Percentiles rank a stretch among this genome's conserved stretches.
phyloP scores from a whole-genome alignment of 2,113 vertebrate species.

The Hippoglossus stenolepis region DNA sequence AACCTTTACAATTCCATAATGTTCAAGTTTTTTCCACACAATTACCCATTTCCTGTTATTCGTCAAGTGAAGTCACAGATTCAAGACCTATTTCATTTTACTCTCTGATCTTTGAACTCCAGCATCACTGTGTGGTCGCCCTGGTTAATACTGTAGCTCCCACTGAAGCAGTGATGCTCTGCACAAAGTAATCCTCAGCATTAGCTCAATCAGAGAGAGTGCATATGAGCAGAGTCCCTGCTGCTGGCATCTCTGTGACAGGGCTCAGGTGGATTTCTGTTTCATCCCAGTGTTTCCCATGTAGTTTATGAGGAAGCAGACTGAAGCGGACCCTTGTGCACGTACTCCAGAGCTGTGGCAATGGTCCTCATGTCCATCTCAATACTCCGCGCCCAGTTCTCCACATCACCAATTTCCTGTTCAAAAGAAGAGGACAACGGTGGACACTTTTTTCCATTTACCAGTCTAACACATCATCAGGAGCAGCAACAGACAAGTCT shows the following conservation, averaged over 20 bases:
- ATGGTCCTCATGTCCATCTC: constrained; percentile 98
- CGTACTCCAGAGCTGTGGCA: constrained; percentile 92
- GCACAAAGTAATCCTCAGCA: background rate
- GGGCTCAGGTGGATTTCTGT: background rate
- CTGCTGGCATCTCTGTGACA: constrained; percentile 3
- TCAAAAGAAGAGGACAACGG: background rate
- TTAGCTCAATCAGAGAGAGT: background rate
- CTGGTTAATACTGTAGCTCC: background rate
- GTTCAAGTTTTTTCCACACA: background rate
- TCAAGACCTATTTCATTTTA: background rate
- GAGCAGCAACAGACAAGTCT: too few relatives aligned
- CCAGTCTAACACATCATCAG: too few relatives aligned
- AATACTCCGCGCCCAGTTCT: constrained; percentile 97
- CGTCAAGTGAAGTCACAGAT: background rate
- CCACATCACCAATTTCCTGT: constrained; percentile 97
- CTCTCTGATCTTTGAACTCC: background rate
- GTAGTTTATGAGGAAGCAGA: constrained; percentile 82
- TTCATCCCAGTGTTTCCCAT: constrained; percentile 21
- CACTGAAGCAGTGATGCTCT: background rate
- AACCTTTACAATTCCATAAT: background rate
- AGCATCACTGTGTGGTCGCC: background rate
- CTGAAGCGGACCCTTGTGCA: constrained; percentile 93
- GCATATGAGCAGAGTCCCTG: constrained; percentile 9
- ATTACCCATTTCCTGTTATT: background rate
- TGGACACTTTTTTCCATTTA: too few relatives aligned